Conservation (phyloP, 2,113 vertebrate species). For the Pan paniscus region DNA sequence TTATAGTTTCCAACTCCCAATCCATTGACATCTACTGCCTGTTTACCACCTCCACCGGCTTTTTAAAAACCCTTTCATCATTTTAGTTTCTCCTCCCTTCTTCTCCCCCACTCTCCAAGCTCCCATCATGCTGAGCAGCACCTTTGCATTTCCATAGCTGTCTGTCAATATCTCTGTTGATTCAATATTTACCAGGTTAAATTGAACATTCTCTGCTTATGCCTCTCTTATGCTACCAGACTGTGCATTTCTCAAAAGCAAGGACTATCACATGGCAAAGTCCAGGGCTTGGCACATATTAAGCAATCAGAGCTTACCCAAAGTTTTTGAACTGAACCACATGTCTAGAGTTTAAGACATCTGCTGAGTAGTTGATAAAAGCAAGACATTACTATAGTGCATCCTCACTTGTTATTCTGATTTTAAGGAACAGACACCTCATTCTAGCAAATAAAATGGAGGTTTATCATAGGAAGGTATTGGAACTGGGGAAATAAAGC, state of each 20-base stretch:
- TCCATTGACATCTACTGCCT: neutral
- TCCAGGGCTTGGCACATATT: neutral
- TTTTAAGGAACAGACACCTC: neutral
- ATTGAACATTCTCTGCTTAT: neutral
- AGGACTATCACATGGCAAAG: neutral
- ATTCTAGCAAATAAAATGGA: neutral
- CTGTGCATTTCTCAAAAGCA: neutral
- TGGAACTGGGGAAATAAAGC: neutral
- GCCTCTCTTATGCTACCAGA: neutral
- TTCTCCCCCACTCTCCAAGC: accelerated
- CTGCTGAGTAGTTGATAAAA: neutral
- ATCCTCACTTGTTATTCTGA: neutral
- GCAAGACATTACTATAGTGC: neutral
- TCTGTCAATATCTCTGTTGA: neutral
- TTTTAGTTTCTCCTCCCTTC: neutral
- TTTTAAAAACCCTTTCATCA: neutral
- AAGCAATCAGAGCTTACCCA: neutral
- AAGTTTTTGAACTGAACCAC: neutral
- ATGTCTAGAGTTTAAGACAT: neutral
- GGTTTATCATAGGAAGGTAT: neutral
- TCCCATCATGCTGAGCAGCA: neutral
- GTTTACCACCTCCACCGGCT: neutral
- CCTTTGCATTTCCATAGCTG: neutral
- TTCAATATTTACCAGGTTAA: neutral
- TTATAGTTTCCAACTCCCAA: neutral